Base-by-base conservation (phyloP, 1,140 invertebrate genomes). In the Ooceraea biroi region DNA sequence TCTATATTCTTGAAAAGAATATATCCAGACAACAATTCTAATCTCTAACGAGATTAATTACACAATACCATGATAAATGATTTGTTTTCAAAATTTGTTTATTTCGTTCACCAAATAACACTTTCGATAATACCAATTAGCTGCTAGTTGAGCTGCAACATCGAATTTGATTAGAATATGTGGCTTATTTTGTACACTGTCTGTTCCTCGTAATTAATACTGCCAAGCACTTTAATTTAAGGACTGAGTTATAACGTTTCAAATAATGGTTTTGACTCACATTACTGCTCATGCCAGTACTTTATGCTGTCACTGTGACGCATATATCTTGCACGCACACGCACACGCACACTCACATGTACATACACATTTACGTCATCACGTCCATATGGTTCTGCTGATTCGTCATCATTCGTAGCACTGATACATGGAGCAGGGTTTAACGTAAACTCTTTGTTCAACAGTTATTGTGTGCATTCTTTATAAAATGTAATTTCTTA, bases 341-440 rank as follows among this genome's bases (percentile, higher is more conserved):
- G 36, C 0, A 1, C 17, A 12, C 14, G 57, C 3, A 2, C 60
- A 11, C 2, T 7, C 7, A 36, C 36, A 36, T 7, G 36, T 7
- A 36, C 60, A 36, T 8, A 17, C 22, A 30, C 14, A 50, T 41
- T 58, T 83, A 44, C 50, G 66, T 48, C 71, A 48, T n/a, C 25
- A 55, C 11, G 61, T 50, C 41, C 50, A 48, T 60, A 65, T 66
- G 78, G 78, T 69, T 88, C 77, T 69, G 72, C 68, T 41, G 68
- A 87, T 82, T 88, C 55, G 85, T 88, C 82, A 87, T 80, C 73
- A 27, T 83, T 27, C 30, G 27, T 8, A 50, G 22, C 12, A 61
- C 17, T 17, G n/a, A 10, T 55, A 30, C n/a, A 25, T 30, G 27
- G 25, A 71, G 41, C 46, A 69, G 11, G 36, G 22, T 58, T 71